A percentile compares a stretch with the other conserved stretches of the same genome.
Conservation (phyloP, 2,113 vertebrate species). For the Cichladusa arquata region DNA sequence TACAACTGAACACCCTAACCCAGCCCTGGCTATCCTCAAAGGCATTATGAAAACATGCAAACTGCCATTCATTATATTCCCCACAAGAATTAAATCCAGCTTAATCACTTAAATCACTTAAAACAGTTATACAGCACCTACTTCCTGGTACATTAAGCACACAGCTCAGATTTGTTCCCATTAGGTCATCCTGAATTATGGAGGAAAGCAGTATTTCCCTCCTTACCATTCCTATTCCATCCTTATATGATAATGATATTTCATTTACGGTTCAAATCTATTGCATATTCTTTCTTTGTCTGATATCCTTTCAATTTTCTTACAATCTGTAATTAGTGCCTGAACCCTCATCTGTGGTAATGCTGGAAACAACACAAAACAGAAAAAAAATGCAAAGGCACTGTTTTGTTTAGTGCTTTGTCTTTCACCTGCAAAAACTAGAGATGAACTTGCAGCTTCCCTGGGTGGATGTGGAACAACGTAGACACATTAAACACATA, state of each 20-base stretch:
- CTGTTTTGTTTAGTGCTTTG: not conserved
- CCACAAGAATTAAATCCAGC: not conserved
- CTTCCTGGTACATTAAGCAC: not conserved
- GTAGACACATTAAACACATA: not conserved
- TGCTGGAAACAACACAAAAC: not conserved
- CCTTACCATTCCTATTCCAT: not conserved
- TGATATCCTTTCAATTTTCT: not conserved
- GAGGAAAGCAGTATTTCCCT: not conserved
- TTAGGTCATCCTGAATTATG: not conserved
- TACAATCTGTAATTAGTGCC: not conserved
- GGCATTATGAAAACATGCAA: not conserved
- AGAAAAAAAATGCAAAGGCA: not conserved
- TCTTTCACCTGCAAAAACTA: not conserved
- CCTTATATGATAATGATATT: not conserved
- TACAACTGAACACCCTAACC: not conserved
- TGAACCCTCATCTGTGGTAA: not conserved
- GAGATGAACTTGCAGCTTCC: not conserved
- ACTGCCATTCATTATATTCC: not conserved
- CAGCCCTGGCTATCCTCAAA: not conserved
- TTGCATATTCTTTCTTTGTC: not conserved
- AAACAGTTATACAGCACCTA: not conserved
- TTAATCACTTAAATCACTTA: not conserved
- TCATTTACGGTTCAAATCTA: not conserved
- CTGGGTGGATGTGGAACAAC: not conserved
- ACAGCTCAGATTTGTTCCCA: not conserved